These are phyloP conservation scores for Cataglyphis cursor DNA, from an alignment of 2,888 invertebrate genomes.

Conservation along the genomic window DNA sequence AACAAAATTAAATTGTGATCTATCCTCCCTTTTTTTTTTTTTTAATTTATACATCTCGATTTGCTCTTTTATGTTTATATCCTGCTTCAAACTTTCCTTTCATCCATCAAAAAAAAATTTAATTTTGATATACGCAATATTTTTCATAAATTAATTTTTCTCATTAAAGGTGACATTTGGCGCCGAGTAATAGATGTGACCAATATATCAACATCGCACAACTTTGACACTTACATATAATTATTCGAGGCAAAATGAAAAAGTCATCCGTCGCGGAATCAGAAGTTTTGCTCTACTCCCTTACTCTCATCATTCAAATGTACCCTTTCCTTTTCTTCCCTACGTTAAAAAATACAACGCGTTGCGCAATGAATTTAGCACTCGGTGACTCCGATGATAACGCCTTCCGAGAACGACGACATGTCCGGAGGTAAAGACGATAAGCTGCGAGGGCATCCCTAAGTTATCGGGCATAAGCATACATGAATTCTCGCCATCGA, in stretches of 20 bases:
- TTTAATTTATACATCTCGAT: background rate
- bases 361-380: conserved; percentile 44
- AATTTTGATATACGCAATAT: background rate
- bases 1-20: background rate
- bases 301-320: background rate
- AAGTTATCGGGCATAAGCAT: conserved; percentile 50
- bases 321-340: background rate
- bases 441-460: conserved; percentile 37
- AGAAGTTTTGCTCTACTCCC: background rate
- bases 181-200: background rate
- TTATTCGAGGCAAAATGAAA: background rate
- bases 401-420: conserved; percentile 30
- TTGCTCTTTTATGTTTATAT: background rate
- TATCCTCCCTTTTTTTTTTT: background rate
- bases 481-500: conserved; percentile 41
- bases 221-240: background rate
- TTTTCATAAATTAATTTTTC: background rate
- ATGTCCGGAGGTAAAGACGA: conserved; percentile 38
- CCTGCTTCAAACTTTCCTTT: background rate
- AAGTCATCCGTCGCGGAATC: background rate
- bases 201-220: background rate
- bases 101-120: background rate
- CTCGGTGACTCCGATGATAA: conserved; percentile 11
- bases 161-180: background rate
- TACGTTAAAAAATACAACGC: conserved; percentile 7